Evolutionary conservation across 1,140 invertebrate species (phyloP).

Genomic region (Parapsyche elsis): DNA sequence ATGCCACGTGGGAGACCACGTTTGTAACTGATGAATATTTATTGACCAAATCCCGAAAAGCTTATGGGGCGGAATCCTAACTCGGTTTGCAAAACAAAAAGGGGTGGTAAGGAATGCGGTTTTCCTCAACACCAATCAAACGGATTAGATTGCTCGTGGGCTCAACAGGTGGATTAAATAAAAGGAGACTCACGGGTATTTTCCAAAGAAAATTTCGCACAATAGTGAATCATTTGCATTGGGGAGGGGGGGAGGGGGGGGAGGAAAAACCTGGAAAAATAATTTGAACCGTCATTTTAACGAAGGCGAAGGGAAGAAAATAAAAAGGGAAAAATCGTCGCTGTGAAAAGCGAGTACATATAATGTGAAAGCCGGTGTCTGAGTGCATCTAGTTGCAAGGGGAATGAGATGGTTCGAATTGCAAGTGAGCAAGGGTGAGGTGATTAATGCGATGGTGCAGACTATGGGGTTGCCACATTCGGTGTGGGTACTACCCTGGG

Average conservation of each 20-base stretch:
- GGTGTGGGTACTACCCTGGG: slow-evolving; percentile 5
- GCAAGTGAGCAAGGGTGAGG: background rate
- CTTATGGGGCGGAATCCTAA: slow-evolving; percentile 27
- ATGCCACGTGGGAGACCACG: background rate
- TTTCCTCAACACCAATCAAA: slow-evolving; percentile 13
- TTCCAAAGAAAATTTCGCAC: background rate
- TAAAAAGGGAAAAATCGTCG: background rate
- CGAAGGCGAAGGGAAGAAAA: background rate
- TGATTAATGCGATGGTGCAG: slow-evolving; percentile 36
- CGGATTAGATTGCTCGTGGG: slow-evolving; percentile 33
- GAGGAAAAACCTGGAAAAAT: background rate
- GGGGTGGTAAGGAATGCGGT: slow-evolving; percentile 22
- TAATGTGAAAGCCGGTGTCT: background rate
- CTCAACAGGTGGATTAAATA: slow-evolving; percentile 30
- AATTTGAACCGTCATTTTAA: background rate
- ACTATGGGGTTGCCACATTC: slow-evolving; percentile 11
- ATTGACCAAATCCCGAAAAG: slow-evolving; percentile 14
- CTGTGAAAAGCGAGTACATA: slow-evolving; percentile 15
- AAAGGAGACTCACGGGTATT: background rate
- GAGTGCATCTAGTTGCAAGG: background rate
- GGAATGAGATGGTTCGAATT: slow-evolving; percentile 18
- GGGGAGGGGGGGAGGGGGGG: background rate
- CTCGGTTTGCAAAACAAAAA: slow-evolving; percentile 32
- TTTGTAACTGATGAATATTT: slow-evolving; percentile 37
- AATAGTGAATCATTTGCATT: background rate